Conservation (phyloP, 2,888 invertebrate genomes). For the Psylliodes chrysocephalus region DNA sequence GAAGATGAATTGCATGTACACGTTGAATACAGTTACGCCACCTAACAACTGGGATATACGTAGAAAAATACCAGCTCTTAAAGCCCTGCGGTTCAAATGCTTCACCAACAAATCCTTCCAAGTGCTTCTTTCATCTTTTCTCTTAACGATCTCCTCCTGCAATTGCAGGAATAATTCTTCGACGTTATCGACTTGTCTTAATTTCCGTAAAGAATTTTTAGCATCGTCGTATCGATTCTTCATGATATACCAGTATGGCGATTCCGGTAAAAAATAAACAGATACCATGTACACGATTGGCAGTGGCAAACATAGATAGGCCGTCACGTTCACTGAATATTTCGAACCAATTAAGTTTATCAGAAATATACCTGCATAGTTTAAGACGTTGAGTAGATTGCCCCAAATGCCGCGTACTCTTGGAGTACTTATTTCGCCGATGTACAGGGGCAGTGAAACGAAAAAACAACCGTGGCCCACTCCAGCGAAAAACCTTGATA, state of each 20-base stretch:
- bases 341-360: constrained; percentile 65
- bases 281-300: constrained; percentile 69
- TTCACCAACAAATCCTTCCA: constrained; percentile 54
- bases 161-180: constrained; percentile 49
- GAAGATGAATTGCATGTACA: constrained; percentile 56
- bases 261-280: constrained; percentile 72
- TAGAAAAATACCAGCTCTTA: constrained; percentile 50
- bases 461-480: constrained; percentile 53
- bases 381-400: constrained; percentile 48
- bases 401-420: constrained; percentile 55
- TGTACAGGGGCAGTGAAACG: constrained; percentile 51
- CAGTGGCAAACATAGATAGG: constrained; percentile 68
- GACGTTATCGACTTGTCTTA: constrained; percentile 48
- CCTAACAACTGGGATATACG: constrained; percentile 53
- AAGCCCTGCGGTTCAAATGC: constrained; percentile 50
- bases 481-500: constrained; percentile 52
- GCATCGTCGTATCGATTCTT: constrained; percentile 48
- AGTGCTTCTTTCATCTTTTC: constrained; percentile 54
- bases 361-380: constrained; percentile 52
- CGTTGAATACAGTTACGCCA: constrained; percentile 52
- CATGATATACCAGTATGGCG: constrained; percentile 53
- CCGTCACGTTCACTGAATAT: constrained; percentile 65
- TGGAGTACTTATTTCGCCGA: constrained; percentile 54
- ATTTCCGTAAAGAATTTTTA: constrained; percentile 44
- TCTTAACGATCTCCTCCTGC: constrained; percentile 50